A percentile compares a stretch with the other conserved stretches of the same genome.
Evolutionary conservation across 2,888 invertebrate species (phyloP).

Genomic region (Agonopterix heracliana): DNA sequence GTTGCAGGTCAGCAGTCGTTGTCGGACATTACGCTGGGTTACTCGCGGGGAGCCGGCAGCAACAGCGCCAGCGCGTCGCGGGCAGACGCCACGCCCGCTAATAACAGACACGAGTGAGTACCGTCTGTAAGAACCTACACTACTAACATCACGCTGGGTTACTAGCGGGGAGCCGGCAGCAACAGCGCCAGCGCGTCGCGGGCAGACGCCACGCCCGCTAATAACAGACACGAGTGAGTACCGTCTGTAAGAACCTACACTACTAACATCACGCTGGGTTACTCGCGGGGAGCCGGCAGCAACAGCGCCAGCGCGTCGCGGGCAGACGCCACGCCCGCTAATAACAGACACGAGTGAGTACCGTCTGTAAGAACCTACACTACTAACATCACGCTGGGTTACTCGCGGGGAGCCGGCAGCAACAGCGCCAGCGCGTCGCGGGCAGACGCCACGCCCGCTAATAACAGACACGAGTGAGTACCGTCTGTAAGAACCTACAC

Average conservation of each 20-base stretch:
- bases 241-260: not conserved
- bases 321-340: constrained; percentile 39
- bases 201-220: constrained; percentile 39
- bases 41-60: constrained; percentile 42
- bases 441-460: constrained; percentile 39
- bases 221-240: constrained; percentile 59
- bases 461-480: constrained; percentile 59
- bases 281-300: constrained; percentile 42
- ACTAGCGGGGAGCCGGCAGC: constrained; percentile 42
- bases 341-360: constrained; percentile 59
- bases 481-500: not conserved
- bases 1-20: constrained; percentile 59
- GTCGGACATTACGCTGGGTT: constrained; percentile 62
- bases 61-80: constrained; percentile 38
- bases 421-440: constrained; percentile 38
- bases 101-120: constrained; percentile 59
- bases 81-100: constrained; percentile 39
- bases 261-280: no score
- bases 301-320: constrained; percentile 38
- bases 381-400: no score
- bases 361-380: not conserved
- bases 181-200: constrained; percentile 38
- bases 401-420: constrained; percentile 42
- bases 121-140: not conserved
- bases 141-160: no score